Conservation (phyloP, 2,888 invertebrate genomes). For the Bibio marci region DNA sequence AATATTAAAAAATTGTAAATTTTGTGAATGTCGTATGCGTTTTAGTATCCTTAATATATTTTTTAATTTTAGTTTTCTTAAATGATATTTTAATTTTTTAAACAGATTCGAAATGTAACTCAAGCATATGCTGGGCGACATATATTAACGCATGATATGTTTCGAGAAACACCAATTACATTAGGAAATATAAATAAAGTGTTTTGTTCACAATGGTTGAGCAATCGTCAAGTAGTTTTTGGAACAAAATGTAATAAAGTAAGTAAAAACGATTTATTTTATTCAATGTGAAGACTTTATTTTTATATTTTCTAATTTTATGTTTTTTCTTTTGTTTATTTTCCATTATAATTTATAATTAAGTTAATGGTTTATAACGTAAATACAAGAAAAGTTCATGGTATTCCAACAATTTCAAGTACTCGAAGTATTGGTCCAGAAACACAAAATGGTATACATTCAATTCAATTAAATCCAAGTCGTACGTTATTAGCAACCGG, state of each 20-base stretch:
- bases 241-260: constrained; percentile 97
- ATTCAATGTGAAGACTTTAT: background rate
- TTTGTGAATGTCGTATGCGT: too few species aligned
- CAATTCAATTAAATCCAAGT: constrained; percentile 87
- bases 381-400: constrained; percentile 66
- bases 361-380: constrained; percentile 86
- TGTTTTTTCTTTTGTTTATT: constrained; percentile 2
- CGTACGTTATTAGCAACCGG: constrained; percentile 80
- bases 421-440: constrained; percentile 33
- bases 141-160: constrained; percentile 78
- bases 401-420: constrained; percentile 71
- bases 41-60: too few species aligned
- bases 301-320: background rate
- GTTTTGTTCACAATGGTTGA: constrained; percentile 92
- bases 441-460: constrained; percentile 75
- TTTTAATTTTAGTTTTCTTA: too few species aligned
- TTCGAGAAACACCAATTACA: constrained; percentile 66
- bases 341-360: constrained; percentile 3
- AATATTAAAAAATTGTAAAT: too few species aligned
- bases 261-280: too few species aligned
- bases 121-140: constrained; percentile 71
- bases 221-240: constrained; percentile 85
- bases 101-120: constrained; percentile 50
- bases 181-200: constrained; percentile 81
- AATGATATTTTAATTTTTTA: too few species aligned